Base-by-base conservation (phyloP, 2,113 vertebrate species). In the Corvus cornix region DNA sequence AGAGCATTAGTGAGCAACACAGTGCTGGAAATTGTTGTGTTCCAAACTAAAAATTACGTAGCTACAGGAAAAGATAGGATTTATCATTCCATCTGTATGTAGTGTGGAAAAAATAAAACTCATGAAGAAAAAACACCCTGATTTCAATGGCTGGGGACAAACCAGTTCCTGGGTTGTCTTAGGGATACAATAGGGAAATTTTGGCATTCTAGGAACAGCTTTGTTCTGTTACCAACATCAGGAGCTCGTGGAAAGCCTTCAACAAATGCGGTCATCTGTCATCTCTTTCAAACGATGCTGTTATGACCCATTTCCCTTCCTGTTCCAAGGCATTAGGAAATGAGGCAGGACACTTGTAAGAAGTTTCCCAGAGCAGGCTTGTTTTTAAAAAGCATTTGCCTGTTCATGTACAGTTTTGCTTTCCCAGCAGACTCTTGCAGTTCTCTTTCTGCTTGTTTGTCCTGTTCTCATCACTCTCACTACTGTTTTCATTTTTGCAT, bases 311-410 rank as follows among this genome's bases (percentile, higher is more conserved):
- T 68, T 95, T 84, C 84, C 89, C 89, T 96, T 97, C 94, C 96
- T 96, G 93, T 94, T 76, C 93, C 84, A 92, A 72, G 46, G 88
- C 82, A 43, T 13, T 51, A 95, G 93, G 94, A 97, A 95, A 46
- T 82, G 87, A 93, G 69, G 87, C 89, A 82, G 93, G 84, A 95
- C 60, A 23, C 58, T 92, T 77, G 28, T 0, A 0, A 74, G 48
- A 93, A 67, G 49, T 89, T 95, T 95, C 91, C 81, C 93, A 89
- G 46, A 73, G 87, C 64, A 72, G 60, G 10, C 30, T 70, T 90
- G 86, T 75, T 93, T 88, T 46, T 30, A 48, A 81, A 63, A 59
- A 59, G 5, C 51, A 4, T 93, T 82, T 78, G 28, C 66, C 41
- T 60, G 60, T 18, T 89, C 9, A 0, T 41, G 56, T 58, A 1